Conservation (phyloP, 2,113 vertebrate species). For the Triplophysa siluroides region DNA sequence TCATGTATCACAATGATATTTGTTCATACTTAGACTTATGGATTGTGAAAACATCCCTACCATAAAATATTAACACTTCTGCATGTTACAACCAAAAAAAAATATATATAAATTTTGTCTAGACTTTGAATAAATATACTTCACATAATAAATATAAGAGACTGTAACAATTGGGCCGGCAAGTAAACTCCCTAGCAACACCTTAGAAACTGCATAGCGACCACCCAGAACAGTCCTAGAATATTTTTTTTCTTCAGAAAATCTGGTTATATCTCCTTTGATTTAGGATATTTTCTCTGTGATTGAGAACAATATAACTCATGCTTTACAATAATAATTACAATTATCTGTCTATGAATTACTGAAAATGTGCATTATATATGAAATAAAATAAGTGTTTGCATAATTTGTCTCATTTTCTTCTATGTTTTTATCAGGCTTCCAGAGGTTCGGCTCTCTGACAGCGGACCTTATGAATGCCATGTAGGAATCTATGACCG, state of each 20-base stretch:
- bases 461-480: slow-evolving; percentile 96
- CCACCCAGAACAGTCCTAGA: background rate
- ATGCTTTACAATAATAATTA: background rate
- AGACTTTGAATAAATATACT: no score
- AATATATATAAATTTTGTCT: no score
- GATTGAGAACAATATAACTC: no score
- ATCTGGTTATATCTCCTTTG: background rate
- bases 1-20: no score
- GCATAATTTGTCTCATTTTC: background rate
- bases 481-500: slow-evolving; percentile 97
- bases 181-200: no score
- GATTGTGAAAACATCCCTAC: no score
- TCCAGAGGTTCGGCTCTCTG: slow-evolving; percentile 91
- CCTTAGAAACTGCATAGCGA: background rate
- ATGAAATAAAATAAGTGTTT: background rate
- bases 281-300: background rate
- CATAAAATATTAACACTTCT: no score
- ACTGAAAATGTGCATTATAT: background rate
- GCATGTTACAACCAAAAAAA: no score
- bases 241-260: no score
- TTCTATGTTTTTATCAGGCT: slow-evolving; percentile 73
- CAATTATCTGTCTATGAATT: background rate
- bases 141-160: no score
- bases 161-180: no score
- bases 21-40: no score